Evolutionary conservation across 2,888 invertebrate genomes (phyloP), one percentile per base, ranked within the genome.

Genomic region (Leptarthrus brevirostris): DNA sequence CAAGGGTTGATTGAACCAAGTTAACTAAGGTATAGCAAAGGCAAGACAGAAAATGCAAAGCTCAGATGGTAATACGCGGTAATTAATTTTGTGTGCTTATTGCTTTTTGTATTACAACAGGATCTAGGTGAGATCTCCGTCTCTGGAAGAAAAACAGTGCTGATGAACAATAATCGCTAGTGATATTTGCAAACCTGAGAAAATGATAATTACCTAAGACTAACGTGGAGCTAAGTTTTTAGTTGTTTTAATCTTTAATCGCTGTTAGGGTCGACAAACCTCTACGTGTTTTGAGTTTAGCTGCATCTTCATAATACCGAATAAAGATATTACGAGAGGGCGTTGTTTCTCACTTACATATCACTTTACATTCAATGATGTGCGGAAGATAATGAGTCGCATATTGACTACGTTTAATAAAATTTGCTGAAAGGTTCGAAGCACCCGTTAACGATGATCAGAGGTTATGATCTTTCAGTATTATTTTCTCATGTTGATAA

Each of bases 1-100:
- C 52, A 70, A 22, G 44, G 54, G 71, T 71, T 69, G 69, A 69
- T 69, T 69, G 69, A 49, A 69, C 54, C 52, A 34, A 30, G 66
- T 49, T 49, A 14, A 66, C 14, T 3, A 16, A n/a, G n/a, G 0
- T n/a, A 49, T 14, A 30, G 10, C 66, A 20, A 16, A 66, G 14
- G 49, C 26, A 40, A 6, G 6, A 18, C 66, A 18, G 47, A 66
- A 26, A 16, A 12, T 26, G 14, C 26, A 47, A 54, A 54, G 24
- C n/a, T n/a, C n/a, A n/a, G n/a, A n/a, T n/a, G 40, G 24, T 40
- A 16, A 24, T 24, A 71, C 36, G 54, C 53, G 22, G 54, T 71
- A 71, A 71, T 71, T 71, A 71, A 71, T 54, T 71, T 71, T 54
- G 24, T 36, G 71, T 36, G 16, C 8, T 0, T 14, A 16, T 30